phyloP scores from a whole-genome alignment of 1,140 invertebrate species.

The Bombus confusus region DNA sequence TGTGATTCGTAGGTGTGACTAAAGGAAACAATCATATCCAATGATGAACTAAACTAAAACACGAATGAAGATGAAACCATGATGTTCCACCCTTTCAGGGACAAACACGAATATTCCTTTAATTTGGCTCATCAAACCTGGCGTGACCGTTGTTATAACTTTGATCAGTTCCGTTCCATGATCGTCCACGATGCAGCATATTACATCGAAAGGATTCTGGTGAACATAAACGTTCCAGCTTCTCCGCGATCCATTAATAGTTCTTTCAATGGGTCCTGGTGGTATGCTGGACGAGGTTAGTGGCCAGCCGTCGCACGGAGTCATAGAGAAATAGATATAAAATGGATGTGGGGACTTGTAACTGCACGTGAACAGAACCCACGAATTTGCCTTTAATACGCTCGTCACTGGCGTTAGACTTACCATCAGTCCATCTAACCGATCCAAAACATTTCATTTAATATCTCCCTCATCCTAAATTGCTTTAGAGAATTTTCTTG shows the following conservation, averaged over 20 bases:
- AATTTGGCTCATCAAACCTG: slow-evolving; percentile 76
- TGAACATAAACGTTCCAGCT: slow-evolving; percentile 67
- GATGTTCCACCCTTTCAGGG: slow-evolving; percentile 29
- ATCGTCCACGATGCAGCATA: slow-evolving; percentile 71
- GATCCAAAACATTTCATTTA: slow-evolving; percentile 56
- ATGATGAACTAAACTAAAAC: neutral
- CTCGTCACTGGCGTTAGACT: slow-evolving; percentile 82
- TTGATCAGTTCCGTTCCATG: slow-evolving; percentile 69
- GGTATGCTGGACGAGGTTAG: slow-evolving; percentile 58
- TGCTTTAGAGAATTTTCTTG: neutral
- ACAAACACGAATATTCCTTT: slow-evolving; percentile 66
- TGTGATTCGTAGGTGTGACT: too few relatives aligned
- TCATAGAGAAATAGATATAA: slow-evolving; percentile 79
- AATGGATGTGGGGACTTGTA: slow-evolving; percentile 80
- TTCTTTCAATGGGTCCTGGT: slow-evolving; percentile 52
- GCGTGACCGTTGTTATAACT: slow-evolving; percentile 71
- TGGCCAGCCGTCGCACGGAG: slow-evolving; percentile 58
- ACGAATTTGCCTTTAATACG: slow-evolving; percentile 72
- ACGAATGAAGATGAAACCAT: slow-evolving; percentile 36
- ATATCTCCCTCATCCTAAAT: neutral
- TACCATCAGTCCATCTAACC: slow-evolving; percentile 81
- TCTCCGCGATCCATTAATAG: slow-evolving; percentile 59
- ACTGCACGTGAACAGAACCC: slow-evolving; percentile 82
- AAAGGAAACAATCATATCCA: too few relatives aligned
- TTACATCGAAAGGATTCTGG: slow-evolving; percentile 67